phyloP scores from a whole-genome alignment of 2,113 vertebrate genomes.

The Choloepus hoffmanni region DNA sequence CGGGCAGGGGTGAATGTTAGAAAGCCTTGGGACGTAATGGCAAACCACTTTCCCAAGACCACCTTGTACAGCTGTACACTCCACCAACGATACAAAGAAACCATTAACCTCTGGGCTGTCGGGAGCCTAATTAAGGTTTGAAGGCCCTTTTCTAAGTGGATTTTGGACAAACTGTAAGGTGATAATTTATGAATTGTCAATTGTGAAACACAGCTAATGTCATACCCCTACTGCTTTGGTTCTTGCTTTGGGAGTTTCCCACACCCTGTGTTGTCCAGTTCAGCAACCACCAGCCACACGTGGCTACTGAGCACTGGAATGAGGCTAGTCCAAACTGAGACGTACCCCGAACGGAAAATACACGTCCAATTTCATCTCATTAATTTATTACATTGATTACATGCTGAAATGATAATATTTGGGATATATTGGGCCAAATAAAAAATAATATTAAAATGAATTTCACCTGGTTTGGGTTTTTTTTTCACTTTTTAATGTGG shows the following conservation, averaged over 20 bases:
- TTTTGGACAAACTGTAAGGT: not conserved
- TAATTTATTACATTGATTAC: not conserved
- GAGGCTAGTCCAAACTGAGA: not conserved
- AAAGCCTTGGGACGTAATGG: not conserved
- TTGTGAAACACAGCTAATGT: not conserved
- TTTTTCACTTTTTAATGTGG: not conserved
- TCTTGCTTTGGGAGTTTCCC: not conserved
- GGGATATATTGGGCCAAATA: not conserved
- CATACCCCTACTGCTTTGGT: rapidly evolving
- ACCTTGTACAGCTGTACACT: no score
- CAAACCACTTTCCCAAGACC: not conserved
- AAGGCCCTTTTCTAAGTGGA: not conserved
- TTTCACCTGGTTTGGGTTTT: not conserved
- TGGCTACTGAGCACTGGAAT: not conserved
- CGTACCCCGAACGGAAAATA: not conserved
- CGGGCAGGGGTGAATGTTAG: no score
- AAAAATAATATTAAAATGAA: not conserved
- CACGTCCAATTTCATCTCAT: not conserved
- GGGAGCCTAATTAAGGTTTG: no score
- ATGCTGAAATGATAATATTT: not conserved
- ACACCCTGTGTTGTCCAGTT: not conserved
- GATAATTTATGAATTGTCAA: not conserved
- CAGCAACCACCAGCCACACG: rapidly evolving
- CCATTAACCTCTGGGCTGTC: not conserved
- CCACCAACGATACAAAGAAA: not conserved